Evolutionary conservation across 30 jellyfish, hydroid and myxozoan genomes (phyloP).

Genomic region (Cassiopea xamachana): DNA sequence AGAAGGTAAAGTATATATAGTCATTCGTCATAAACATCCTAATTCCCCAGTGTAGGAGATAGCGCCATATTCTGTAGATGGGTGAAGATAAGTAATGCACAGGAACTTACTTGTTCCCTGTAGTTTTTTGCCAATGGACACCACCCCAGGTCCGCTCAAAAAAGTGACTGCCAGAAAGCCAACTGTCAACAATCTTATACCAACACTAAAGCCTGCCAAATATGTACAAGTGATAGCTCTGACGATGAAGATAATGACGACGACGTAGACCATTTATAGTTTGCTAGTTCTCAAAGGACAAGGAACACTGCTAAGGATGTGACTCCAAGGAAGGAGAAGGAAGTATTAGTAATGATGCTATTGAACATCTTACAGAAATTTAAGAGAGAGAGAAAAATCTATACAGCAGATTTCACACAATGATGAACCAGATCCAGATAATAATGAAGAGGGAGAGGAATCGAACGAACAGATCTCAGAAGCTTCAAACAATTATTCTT

Average conservation of each 20-base stretch:
- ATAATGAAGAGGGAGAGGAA: background rate
- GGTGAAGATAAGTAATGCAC: constrained; percentile 2
- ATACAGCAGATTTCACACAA: background rate
- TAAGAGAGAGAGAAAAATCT: background rate
- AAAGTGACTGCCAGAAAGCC: background rate
- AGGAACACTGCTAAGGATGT: background rate
- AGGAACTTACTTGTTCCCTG: constrained; percentile 34
- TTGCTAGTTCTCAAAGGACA: background rate
- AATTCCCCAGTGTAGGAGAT: constrained; percentile 26
- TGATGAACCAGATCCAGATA: background rate
- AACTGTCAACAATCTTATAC: background rate
- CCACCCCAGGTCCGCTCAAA: background rate
- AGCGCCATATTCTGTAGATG: constrained; percentile 2
- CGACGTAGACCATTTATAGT: background rate
- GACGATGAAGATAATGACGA: background rate
- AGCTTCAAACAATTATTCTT: background rate
- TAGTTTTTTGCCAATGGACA: background rate
- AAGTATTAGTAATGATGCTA: background rate
- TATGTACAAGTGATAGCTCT: background rate
- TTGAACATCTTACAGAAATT: background rate
- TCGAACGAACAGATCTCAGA: background rate
- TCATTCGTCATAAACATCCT: constrained; percentile 10
- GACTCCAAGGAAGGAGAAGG: background rate
- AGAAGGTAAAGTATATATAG: constrained; percentile 28
- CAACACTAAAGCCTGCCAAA: background rate